Conservation (phyloP, 2,888 invertebrate genomes). For the Falcaria lacertinaria region DNA sequence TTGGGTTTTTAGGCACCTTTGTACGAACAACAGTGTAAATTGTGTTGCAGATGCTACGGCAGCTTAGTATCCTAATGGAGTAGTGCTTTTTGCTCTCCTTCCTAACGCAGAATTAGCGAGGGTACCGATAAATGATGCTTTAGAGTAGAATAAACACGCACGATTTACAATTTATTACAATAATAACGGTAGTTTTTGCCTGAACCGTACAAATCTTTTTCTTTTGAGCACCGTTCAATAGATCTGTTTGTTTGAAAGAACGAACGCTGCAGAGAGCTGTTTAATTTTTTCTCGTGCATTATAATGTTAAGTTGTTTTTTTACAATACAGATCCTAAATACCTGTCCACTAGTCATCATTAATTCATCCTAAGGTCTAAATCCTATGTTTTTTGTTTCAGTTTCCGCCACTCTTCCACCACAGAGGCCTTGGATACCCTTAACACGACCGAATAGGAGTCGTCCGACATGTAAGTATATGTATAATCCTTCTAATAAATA, state of each 20-base stretch:
- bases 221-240: conserved; percentile 11
- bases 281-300: neutral
- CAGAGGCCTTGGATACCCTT: conserved; percentile 97
- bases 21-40: conserved; percentile 32
- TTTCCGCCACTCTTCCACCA: conserved; percentile 93
- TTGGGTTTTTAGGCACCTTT: conserved; percentile 33
- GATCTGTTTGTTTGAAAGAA: conserved; percentile 2
- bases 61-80: conserved; percentile 22
- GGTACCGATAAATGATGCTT: conserved; percentile 14
- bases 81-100: conserved; percentile 24
- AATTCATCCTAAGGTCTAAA: too few species aligned
- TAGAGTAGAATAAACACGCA: conserved; percentile 19
- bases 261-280: conserved; percentile 5
- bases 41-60: conserved; percentile 23
- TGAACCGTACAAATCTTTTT: conserved; percentile 12
- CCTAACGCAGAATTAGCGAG: conserved; percentile 14
- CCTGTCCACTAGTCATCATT: neutral
- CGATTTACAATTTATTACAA: conserved; percentile 24
- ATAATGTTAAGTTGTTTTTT: neutral
- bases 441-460: conserved; percentile 91
- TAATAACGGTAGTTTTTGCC: conserved; percentile 15
- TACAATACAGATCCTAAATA: neutral
- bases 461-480: conserved; percentile 91
- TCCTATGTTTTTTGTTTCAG: conserved; percentile 82
- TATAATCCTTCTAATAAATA: neutral